Percentiles rank a stretch among this genome's conserved stretches.
phyloP scores from a whole-genome alignment of 2,113 vertebrate species.

The Oncorhynchus gorbuscha region DNA sequence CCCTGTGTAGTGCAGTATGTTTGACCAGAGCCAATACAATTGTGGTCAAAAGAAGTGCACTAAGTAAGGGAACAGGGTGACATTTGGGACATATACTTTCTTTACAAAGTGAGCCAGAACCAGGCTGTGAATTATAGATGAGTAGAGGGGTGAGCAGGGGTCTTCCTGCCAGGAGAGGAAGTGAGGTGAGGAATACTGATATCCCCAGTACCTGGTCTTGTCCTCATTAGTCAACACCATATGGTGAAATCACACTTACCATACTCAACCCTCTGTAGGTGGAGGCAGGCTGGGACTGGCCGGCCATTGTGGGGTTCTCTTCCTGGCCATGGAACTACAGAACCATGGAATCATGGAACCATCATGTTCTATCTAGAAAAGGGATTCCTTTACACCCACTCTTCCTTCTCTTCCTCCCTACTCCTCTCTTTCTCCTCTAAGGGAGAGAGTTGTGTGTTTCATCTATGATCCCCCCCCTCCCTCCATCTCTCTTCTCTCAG shows the following conservation, averaged over 20 bases:
- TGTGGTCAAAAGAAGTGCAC: too few species aligned
- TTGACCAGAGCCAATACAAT: too few species aligned
- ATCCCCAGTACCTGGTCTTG: slow-evolving; percentile 46
- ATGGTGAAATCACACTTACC: slow-evolving; percentile 46
- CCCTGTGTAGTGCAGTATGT: too few species aligned
- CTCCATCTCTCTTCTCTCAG: slow-evolving; percentile 13
- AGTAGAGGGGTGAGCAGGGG: slow-evolving; percentile 18
- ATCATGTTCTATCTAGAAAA: not conserved
- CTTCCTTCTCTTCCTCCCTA: not conserved
- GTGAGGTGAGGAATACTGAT: slow-evolving; percentile 62
- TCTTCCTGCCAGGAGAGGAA: slow-evolving; percentile 63
- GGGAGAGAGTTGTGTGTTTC: not conserved
- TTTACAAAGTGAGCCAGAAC: slow-evolving; percentile 62
- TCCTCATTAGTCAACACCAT: slow-evolving; percentile 68
- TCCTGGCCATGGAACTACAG: slow-evolving; percentile 20
- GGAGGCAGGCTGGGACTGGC: slow-evolving; percentile 46
- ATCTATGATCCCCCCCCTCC: slow-evolving; percentile 3
- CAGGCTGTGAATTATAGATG: slow-evolving; percentile 64
- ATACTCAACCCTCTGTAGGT: slow-evolving; percentile 59
- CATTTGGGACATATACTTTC: too few species aligned
- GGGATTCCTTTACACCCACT: not conserved
- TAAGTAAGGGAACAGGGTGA: too few species aligned
- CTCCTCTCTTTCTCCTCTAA: not conserved
- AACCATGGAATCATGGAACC: not conserved
- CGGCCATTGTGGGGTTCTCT: slow-evolving; percentile 29